Percentiles rank a stretch among this genome's conserved stretches.
Evolutionary conservation across 2,113 vertebrate species (phyloP).

Genomic region (Vulpes vulpes): DNA sequence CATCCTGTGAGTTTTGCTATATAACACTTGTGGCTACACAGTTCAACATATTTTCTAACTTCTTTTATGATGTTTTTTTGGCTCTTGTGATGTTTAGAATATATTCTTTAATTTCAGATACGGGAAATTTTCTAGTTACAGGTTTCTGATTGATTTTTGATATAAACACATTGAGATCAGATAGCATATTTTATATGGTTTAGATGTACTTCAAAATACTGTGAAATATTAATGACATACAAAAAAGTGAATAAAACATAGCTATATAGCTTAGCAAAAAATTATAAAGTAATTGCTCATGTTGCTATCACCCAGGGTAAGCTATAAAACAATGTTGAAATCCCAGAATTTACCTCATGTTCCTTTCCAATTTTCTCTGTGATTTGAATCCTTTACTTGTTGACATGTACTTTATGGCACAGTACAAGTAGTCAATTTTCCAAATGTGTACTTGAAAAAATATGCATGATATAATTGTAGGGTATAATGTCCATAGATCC

Average conservation of each 20-base stretch:
- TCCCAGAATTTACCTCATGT: background rate
- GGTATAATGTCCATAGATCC: background rate
- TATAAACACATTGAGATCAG: background rate
- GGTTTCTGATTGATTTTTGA: background rate
- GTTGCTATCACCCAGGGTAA: background rate
- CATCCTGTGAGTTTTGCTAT: background rate
- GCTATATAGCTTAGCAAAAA: background rate
- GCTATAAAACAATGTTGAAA: background rate
- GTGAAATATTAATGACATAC: background rate
- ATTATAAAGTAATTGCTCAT: background rate
- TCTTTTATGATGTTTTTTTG: background rate
- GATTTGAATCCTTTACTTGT: background rate
- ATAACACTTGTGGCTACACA: background rate
- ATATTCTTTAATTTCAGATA: background rate
- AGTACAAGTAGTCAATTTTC: background rate
- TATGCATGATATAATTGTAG: background rate
- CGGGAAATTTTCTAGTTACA: background rate
- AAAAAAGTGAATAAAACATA: background rate
- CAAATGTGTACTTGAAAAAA: conserved; percentile 19
- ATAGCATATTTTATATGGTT: background rate
- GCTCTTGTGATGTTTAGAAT: background rate
- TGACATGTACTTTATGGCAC: background rate
- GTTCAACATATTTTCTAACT: conserved; percentile 14
- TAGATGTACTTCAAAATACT: background rate
- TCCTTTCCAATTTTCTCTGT: background rate